phyloP scores from a whole-genome alignment of 2,113 vertebrate genomes.

The Sardina pilchardus region DNA sequence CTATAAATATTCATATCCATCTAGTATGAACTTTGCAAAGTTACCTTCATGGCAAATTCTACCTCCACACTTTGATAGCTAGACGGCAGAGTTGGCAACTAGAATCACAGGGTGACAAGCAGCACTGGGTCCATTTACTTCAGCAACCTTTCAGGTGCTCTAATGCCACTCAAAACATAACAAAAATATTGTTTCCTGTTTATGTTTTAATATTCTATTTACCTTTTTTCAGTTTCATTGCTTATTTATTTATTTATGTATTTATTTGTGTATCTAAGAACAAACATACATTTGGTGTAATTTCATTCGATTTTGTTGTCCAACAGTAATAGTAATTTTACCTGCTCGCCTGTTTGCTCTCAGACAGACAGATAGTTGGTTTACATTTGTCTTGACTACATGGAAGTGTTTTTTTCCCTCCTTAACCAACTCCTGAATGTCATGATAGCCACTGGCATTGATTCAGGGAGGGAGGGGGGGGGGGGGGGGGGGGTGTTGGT shows the following conservation, averaged over 20 bases:
- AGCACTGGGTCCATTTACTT: neutral
- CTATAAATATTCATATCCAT: constrained; percentile 72
- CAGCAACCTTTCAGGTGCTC: neutral
- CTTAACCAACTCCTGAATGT: neutral
- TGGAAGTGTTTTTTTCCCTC: no score
- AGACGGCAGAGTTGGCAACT: neutral
- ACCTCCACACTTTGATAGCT: neutral
- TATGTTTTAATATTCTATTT: neutral
- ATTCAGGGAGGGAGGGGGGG: constrained; percentile 36
- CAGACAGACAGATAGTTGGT: neutral
- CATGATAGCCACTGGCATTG: neutral
- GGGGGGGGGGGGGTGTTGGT: no score
- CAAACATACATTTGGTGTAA: neutral
- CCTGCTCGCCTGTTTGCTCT: neutral
- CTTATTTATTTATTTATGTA: neutral
- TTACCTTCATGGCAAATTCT: constrained; percentile 69
- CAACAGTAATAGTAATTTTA: neutral
- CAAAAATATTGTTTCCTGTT: neutral
- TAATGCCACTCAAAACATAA: neutral
- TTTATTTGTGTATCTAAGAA: neutral
- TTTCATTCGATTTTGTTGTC: neutral
- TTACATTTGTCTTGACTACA: neutral
- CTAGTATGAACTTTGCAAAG: constrained; percentile 68
- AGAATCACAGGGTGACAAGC: neutral
- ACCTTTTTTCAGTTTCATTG: neutral